A percentile compares a stretch with the other conserved stretches of the same genome.
Conservation (phyloP, 64 coral and sea anemone genomes). For the Stylophora pistillata region DNA sequence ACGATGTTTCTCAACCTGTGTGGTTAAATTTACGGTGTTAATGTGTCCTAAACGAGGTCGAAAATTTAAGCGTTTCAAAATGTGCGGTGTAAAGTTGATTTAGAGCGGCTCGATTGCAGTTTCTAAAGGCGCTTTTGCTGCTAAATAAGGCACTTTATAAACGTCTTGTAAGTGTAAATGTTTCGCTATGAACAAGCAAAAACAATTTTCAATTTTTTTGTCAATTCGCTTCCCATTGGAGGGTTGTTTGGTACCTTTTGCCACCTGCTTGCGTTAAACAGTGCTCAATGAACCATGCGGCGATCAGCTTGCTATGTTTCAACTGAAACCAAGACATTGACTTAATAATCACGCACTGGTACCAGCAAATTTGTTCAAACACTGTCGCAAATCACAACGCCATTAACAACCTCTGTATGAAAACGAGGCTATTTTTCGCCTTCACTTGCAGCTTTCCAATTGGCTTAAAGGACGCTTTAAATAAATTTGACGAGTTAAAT, state of each 20-base stretch:
- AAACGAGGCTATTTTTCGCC: too few relatives aligned
- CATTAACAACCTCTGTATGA: too few relatives aligned
- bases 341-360: constrained; percentile 9
- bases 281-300: constrained; percentile 35
- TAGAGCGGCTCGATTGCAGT: too few relatives aligned
- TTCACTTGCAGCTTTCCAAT: too few relatives aligned
- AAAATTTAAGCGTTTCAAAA: too few relatives aligned
- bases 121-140: too few relatives aligned
- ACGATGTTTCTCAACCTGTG: neutral
- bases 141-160: neutral
- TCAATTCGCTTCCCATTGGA: neutral
- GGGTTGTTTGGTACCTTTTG: neutral
- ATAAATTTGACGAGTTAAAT: too few relatives aligned
- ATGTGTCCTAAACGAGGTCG: neutral
- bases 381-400: neutral
- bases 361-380: neutral
- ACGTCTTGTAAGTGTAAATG: neutral
- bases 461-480: too few relatives aligned
- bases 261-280: constrained; percentile 19
- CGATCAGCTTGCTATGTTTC: neutral
- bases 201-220: neutral
- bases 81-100: too few relatives aligned
- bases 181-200: neutral
- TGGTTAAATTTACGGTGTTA: neutral
- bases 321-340: neutral